Percentiles rank a stretch among this genome's conserved stretches.
phyloP scores from a whole-genome alignment of 2,797 vertebrate species.

The Hypotaenidia okinawae region DNA sequence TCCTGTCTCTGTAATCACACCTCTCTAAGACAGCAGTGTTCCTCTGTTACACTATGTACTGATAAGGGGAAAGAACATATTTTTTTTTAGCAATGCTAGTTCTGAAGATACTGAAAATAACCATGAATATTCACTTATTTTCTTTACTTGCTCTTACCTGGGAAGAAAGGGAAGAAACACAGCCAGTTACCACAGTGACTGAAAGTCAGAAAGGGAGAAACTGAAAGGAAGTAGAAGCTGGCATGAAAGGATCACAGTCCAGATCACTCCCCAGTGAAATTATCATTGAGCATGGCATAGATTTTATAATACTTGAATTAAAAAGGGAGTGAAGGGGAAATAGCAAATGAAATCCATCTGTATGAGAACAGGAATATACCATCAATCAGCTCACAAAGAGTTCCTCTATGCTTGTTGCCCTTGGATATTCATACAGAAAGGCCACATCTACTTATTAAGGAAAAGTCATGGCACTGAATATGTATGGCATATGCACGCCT shows the following conservation, averaged over 20 bases:
- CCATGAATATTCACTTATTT: neutral
- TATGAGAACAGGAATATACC: neutral
- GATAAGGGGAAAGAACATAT: neutral
- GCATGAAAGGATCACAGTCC: neutral
- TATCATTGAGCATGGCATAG: neutral
- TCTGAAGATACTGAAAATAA: constrained; percentile 9
- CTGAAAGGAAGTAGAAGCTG: neutral
- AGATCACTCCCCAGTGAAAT: constrained; percentile 12
- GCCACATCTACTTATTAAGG: constrained; percentile 31
- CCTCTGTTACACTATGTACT: neutral
- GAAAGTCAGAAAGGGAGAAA: neutral
- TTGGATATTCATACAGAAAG: constrained; percentile 14
- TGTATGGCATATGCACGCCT: neutral
- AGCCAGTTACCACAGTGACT: neutral
- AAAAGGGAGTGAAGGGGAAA: constrained; percentile 10
- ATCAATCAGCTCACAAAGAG: constrained; percentile 58
- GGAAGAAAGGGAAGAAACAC: neutral
- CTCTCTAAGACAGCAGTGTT: neutral
- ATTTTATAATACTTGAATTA: constrained; percentile 33
- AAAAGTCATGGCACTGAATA: neutral
- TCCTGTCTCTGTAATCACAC: neutral
- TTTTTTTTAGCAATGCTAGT: neutral
- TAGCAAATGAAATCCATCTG: constrained; percentile 65
- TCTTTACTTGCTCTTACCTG: neutral
- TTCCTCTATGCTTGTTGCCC: constrained; percentile 48